Percentiles rank a stretch among this genome's conserved stretches.
Evolutionary conservation across 2,888 invertebrate species (phyloP).

Genomic region (Rhimphoctona megacephalus): DNA sequence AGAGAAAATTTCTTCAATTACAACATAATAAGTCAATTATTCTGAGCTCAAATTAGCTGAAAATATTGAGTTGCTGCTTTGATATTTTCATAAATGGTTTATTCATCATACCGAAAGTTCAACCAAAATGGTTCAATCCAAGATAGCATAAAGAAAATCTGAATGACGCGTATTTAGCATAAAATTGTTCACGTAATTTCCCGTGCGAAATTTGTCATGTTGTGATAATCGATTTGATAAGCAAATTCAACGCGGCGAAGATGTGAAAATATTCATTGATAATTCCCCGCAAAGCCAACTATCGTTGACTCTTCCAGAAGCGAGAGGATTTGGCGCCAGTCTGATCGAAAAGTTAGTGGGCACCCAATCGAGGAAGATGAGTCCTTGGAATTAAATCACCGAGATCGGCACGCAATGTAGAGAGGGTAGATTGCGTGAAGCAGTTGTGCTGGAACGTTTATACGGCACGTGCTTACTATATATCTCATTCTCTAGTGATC

Average conservation of each 20-base stretch:
- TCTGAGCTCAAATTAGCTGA: not conserved
- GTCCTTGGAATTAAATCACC: slow-evolving; percentile 80
- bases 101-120: too few relatives aligned
- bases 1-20: not conserved
- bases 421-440: slow-evolving; percentile 49
- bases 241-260: not conserved
- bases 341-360: slow-evolving; percentile 82
- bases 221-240: not conserved
- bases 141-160: not conserved
- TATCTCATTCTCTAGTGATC: slow-evolving; percentile 49
- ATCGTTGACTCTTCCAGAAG: not conserved
- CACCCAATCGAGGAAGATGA: slow-evolving; percentile 81
- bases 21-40: not conserved
- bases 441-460: slow-evolving; percentile 32
- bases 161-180: not conserved
- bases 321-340: slow-evolving; percentile 27
- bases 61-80: not conserved
- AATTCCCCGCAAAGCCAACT: not conserved
- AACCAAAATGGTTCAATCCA: too few relatives aligned
- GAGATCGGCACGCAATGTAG: slow-evolving; percentile 65
- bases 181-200: not conserved
- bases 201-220: not conserved
- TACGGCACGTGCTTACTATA: slow-evolving; percentile 30
- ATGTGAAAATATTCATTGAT: not conserved
- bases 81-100: too few relatives aligned